Evolutionary conservation across 2,888 invertebrate genomes (phyloP), one percentile per base, ranked within the genome.

Genomic region (Eupsilia transversa): DNA sequence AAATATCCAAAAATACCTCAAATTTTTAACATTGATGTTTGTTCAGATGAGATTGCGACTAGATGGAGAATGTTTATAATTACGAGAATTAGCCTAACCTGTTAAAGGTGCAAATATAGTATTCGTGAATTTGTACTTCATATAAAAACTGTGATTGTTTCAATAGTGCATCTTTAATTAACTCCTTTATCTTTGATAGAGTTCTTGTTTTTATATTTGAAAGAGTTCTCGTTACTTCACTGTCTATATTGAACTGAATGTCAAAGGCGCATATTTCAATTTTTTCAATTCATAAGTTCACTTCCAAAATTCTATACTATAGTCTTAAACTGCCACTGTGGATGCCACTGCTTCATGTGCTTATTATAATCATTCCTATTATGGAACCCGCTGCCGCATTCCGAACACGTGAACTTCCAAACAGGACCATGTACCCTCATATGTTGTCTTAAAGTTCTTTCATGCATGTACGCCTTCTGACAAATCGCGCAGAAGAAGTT

Each of bases 291-390:
- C 52, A 89, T 79, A 56, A 90, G 72, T 52, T 91, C 91, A 33
- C 80, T 83, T 4, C 89, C 90, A 82, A 93, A 93, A 79, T 92
- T 94, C 79, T 93, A 93, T 0, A 93, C 93, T 7, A 92, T 92
- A 57, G 91, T 91, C 72, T 93, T 94, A 59, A 93, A 92, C 72
- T 94, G 93, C 93, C 93, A 94, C 33, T 95, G 93, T 0, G 95
- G 94, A 79, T 96, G 96, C 95, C 95, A 95, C 38, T 95, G 94
- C 41, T 94, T 95, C 89, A 95, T 92, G 46, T 96, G 96, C 35
- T 94, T 94, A 66, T 93, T 94, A 70, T 90, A 95, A 78, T 96
- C 96, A 70, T 94, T 94, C 3, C 93, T 91, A 82, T 93, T 94
- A 70, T 93, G 93, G 59, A 94, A 95, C 0, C 94, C 94, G 52